phyloP scores from a whole-genome alignment of 2,888 invertebrate species.

The Polyploca ridens region DNA sequence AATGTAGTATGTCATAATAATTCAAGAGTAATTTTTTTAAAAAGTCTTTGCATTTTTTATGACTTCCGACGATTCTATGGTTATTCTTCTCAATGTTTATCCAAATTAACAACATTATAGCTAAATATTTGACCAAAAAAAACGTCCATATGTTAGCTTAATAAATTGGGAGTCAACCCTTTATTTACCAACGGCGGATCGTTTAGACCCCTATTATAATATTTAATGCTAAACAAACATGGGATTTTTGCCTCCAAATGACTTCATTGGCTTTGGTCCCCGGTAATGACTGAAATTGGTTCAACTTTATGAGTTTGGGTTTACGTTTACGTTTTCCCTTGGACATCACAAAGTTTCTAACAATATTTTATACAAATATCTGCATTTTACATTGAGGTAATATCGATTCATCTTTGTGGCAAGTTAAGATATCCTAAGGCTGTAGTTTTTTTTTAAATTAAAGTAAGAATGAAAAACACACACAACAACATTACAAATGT shows the following conservation, averaged over 20 bases:
- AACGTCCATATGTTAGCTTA: slow-evolving; percentile 64
- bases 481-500: too few species aligned
- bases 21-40: too few species aligned
- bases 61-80: background rate
- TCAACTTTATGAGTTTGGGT: slow-evolving; percentile 37
- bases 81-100: slow-evolving; percentile 41
- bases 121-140: slow-evolving; percentile 59
- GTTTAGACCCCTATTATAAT: slow-evolving; percentile 78
- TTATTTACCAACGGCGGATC: slow-evolving; percentile 70
- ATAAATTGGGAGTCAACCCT: slow-evolving; percentile 75
- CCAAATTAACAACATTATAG: slow-evolving; percentile 55
- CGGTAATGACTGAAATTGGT: slow-evolving; percentile 39
- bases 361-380: background rate
- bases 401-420: too few species aligned
- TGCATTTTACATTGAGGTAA: too few species aligned
- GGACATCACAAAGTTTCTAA: background rate
- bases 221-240: slow-evolving; percentile 82
- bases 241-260: slow-evolving; percentile 71
- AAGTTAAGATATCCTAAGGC: too few species aligned
- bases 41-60: too few species aligned
- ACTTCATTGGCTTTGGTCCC: slow-evolving; percentile 62
- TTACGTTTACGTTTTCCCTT: slow-evolving; percentile 27
- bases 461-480: too few species aligned
- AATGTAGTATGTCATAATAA: too few species aligned
- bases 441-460: too few species aligned